A percentile compares a stretch with the other conserved stretches of the same genome.
Conservation (phyloP, 2,113 vertebrate genomes). For the Cynoglossus semilaevis region DNA sequence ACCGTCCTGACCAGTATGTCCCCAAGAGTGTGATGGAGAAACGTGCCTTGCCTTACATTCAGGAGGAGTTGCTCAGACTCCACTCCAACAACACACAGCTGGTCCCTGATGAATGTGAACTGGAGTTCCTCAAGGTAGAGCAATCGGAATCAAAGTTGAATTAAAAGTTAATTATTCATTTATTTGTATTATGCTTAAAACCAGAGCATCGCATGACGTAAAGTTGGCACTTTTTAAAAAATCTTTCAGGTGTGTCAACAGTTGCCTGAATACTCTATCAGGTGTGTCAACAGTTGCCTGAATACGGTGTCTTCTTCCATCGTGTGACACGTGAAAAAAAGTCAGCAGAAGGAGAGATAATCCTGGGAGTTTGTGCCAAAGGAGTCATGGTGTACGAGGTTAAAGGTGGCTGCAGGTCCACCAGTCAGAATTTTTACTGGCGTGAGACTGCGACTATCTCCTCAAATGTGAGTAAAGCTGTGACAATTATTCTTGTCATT, state of each 20-base stretch:
- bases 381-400: constrained; percentile 84
- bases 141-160: not conserved
- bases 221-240: not conserved
- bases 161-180: no score
- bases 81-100: constrained; percentile 77
- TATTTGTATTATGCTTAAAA: not conserved
- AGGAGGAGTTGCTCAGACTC: constrained; percentile 77
- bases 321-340: constrained; percentile 81
- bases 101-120: constrained; percentile 79
- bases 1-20: constrained; percentile 84
- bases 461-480: constrained; percentile 76
- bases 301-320: constrained; percentile 85
- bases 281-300: constrained; percentile 84
- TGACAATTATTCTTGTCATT: not conserved
- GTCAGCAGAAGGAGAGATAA: constrained; percentile 70
- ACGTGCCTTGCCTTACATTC: constrained; percentile 78
- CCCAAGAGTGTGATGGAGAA: constrained; percentile 81
- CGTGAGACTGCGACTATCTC: constrained; percentile 85
- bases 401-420: constrained; percentile 77
- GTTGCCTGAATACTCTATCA: constrained; percentile 75
- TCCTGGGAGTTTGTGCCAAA: constrained; percentile 88
- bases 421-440: constrained; percentile 82
- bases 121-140: constrained; percentile 85
- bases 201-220: not conserved
- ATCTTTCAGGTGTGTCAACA: constrained; percentile 80